phyloP scores from a whole-genome alignment of 1,140 invertebrate genomes.

The Temnothorax nylanderi region DNA sequence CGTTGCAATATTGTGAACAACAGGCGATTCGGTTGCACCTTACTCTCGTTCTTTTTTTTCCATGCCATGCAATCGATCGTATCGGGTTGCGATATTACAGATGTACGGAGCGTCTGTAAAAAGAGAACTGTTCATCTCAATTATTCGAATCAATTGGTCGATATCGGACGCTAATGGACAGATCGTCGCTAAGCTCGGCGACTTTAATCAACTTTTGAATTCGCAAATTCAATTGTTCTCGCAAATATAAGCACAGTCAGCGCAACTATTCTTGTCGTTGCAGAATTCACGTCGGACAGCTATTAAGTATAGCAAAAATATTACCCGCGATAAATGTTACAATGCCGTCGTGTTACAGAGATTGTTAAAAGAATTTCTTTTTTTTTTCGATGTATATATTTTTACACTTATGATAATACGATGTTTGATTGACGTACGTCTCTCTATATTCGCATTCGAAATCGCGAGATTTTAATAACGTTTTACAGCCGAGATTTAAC shows the following conservation, averaged over 20 bases:
- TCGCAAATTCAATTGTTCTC: neutral
- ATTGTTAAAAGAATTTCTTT: neutral
- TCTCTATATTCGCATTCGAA: neutral
- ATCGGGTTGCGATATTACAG: neutral
- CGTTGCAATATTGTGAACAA: constrained; percentile 8
- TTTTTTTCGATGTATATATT: neutral
- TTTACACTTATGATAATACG: neutral
- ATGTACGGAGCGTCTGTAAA: neutral
- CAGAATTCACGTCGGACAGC: neutral
- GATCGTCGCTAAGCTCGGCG: neutral
- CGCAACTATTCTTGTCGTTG: neutral
- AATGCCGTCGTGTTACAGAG: neutral
- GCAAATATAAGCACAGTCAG: neutral
- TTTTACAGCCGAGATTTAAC: neutral
- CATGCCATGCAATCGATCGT: constrained; percentile 9
- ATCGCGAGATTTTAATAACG: neutral
- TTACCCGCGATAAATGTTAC: neutral
- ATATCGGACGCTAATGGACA: neutral
- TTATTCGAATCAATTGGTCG: neutral
- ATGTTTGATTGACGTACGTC: neutral
- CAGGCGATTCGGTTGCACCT: constrained; percentile 16
- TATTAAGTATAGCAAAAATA: neutral
- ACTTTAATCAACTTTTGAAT: neutral
- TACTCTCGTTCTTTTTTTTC: neutral
- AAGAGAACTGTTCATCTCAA: neutral